Evolutionary conservation across 1,140 invertebrate genomes (phyloP).

Genomic region (Lordiphosa clarofinis): DNA sequence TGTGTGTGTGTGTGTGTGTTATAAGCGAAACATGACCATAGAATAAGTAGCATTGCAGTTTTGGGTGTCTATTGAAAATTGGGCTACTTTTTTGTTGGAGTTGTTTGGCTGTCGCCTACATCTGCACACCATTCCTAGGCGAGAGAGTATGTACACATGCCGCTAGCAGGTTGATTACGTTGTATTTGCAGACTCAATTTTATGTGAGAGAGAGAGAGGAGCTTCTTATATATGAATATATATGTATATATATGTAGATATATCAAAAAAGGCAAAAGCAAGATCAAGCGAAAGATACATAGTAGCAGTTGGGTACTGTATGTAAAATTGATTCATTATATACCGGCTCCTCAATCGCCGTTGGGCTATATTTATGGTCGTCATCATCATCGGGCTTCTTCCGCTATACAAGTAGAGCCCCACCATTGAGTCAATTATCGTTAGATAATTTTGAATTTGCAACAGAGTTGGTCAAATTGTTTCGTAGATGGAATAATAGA

Average conservation of each 20-base stretch:
- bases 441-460: conserved; percentile 25
- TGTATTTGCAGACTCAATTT: conserved; percentile 26
- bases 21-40: conserved; percentile 55
- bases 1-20: conserved; percentile 26
- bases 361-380: conserved; percentile 83
- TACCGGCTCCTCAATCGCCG: conserved; percentile 84
- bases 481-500: conserved; percentile 8
- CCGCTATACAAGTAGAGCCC: conserved; percentile 42
- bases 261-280: conserved; percentile 49
- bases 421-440: no score
- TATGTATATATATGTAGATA: conserved; percentile 1
- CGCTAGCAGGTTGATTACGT: conserved; percentile 38
- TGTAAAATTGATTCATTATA: conserved; percentile 56
- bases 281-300: conserved; percentile 60
- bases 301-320: conserved; percentile 11
- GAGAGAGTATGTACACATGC: conserved; percentile 63
- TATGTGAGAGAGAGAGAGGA: conserved; percentile 30
- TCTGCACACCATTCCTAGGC: conserved; percentile 61
- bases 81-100: conserved; percentile 15
- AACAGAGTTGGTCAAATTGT: conserved; percentile 15
- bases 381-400: conserved; percentile 72
- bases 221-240: conserved; percentile 12
- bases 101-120: conserved; percentile 43
- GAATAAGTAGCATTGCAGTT: conserved; percentile 40
- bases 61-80: neutral